Conservation (phyloP, 2,888 invertebrate species). For the Monopis laevigella region DNA sequence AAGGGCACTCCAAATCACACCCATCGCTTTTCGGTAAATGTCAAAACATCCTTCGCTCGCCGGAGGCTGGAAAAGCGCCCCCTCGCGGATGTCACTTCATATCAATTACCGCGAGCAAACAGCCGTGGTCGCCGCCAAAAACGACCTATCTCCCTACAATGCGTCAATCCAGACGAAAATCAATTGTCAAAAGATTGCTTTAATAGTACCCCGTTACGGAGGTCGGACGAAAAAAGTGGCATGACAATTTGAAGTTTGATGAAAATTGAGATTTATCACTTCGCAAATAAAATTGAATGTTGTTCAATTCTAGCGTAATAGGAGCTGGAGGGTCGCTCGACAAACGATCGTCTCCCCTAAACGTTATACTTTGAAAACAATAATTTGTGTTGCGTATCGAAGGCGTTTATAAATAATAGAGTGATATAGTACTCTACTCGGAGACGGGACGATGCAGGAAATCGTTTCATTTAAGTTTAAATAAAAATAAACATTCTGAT, state of each 20-base stretch:
- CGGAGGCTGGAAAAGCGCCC: conserved; percentile 54
- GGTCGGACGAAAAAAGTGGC: conserved; percentile 50
- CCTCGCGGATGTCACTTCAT: conserved; percentile 61
- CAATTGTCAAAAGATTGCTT: conserved; percentile 64
- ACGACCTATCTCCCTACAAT: conserved; percentile 50
- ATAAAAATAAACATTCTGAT: conserved; percentile 10
- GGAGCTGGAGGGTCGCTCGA: conserved; percentile 48
- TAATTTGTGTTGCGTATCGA: conserved; percentile 69
- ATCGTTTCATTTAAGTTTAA: conserved; percentile 17
- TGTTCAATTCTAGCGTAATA: conserved; percentile 13
- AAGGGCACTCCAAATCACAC: conserved; percentile 68
- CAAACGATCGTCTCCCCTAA: conserved; percentile 64
- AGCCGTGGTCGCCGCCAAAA: conserved; percentile 42
- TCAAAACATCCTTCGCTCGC: conserved; percentile 63
- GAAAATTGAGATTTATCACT: conserved; percentile 39
- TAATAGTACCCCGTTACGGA: conserved; percentile 47
- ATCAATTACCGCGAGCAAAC: conserved; percentile 67
- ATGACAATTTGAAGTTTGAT: conserved; percentile 24
- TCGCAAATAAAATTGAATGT: conserved; percentile 38
- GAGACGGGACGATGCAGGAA: conserved; percentile 34
- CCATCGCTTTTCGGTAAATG: conserved; percentile 61
- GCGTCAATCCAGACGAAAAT: conserved; percentile 52
- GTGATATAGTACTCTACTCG: conserved; percentile 58
- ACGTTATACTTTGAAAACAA: conserved; percentile 69
- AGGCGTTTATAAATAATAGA: conserved; percentile 66